Conservation (phyloP, 2,113 vertebrate genomes). For the Speoplatyrhinus poulsoni region DNA sequence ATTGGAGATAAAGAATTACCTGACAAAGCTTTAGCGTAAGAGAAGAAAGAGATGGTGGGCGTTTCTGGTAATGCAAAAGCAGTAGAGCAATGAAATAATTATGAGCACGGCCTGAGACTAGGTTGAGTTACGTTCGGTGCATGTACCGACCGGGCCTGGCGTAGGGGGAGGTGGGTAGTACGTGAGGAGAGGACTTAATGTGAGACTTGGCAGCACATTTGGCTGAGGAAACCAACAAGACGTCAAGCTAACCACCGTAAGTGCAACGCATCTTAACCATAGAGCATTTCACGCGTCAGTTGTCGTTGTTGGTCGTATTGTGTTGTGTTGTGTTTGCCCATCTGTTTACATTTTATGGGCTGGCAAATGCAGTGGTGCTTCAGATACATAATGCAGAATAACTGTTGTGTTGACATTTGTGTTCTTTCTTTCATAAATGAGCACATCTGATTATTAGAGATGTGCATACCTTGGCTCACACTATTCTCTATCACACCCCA, state of each 20-base stretch:
- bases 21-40: conserved; percentile 24
- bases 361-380: background rate
- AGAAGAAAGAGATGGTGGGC: conserved; percentile 54
- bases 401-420: no score
- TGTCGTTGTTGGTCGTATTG: background rate
- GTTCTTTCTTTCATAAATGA: no score
- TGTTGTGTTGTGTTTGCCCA: background rate
- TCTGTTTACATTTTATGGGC: background rate
- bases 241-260: conserved; percentile 41
- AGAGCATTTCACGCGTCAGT: background rate
- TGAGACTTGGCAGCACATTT: conserved; percentile 33
- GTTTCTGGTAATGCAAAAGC: conserved; percentile 64
- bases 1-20: conserved; percentile 24
- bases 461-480: no score
- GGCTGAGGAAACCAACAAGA: background rate
- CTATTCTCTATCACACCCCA: no score
- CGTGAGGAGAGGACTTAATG: background rate
- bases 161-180: conserved; percentile 17
- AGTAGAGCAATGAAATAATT: conserved; percentile 78
- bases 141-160: conserved; percentile 49
- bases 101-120: conserved; percentile 72
- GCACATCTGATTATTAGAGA: no score
- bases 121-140: conserved; percentile 76
- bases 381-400: no score
- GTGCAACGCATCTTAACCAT: conserved; percentile 33